Base-by-base conservation (phyloP, 23 tunicate species). In the Phallusia fumigata region DNA sequence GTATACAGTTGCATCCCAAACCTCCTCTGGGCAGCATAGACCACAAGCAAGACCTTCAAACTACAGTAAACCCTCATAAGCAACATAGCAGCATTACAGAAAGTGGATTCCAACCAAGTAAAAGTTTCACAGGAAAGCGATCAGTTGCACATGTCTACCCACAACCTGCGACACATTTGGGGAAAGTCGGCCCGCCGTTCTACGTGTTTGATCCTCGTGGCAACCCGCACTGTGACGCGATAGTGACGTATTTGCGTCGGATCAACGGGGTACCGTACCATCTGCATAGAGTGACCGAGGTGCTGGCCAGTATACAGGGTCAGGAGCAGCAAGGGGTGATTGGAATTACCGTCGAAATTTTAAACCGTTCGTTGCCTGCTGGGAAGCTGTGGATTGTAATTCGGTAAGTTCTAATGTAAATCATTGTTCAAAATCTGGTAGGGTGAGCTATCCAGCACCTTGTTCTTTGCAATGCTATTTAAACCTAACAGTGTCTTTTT, bases 401-500 rank as follows among this genome's bases (percentile, higher is more conserved):
- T 30, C 83, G 97, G 97, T 92, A 65, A 83, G 45, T 33, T 52
- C n/a, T n/a, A n/a, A n/a, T n/a, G n/a, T n/a, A n/a, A n/a, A n/a
- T n/a, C n/a, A n/a, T n/a, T n/a, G n/a, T n/a, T n/a, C n/a, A n/a
- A n/a, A n/a, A n/a, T n/a, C n/a, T n/a, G n/a, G n/a, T n/a, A n/a
- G n/a, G n/a, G n/a, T n/a, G n/a, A n/a, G n/a, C n/a, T n/a, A n/a
- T n/a, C n/a, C n/a, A n/a, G n/a, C n/a, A n/a, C n/a, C n/a, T n/a
- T n/a, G n/a, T n/a, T n/a, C n/a, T n/a, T n/a, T n/a, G n/a, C n/a
- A n/a, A n/a, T n/a, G n/a, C n/a, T n/a, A n/a, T n/a, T n/a, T n/a
- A n/a, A n/a, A n/a, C n/a, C n/a, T n/a, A n/a, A n/a, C n/a, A n/a
- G n/a, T n/a, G n/a, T n/a, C n/a, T n/a, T n/a, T n/a, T n/a, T n/a